These are phyloP conservation scores for Tetragonula clypearis DNA, from an alignment of 1,140 invertebrate species.

Conservation along the genomic window DNA sequence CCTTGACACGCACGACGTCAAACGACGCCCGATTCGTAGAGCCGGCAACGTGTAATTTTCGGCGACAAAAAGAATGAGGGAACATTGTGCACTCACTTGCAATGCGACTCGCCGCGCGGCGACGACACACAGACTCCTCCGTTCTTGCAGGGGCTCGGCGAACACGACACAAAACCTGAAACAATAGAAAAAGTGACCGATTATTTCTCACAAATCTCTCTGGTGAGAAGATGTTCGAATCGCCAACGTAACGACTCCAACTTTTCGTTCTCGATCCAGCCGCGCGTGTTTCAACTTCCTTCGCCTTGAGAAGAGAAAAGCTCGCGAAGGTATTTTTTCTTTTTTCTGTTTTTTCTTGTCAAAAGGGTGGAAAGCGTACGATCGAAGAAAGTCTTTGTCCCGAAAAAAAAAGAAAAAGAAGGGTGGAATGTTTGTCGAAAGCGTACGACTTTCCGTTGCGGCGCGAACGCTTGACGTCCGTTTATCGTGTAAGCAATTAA, in stretches of 20 bases:
- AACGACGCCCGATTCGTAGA: constrained; percentile 6
- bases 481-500: constrained; percentile 66
- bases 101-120: constrained; percentile 87
- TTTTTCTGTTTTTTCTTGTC: too few relatives aligned
- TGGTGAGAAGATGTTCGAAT: too few relatives aligned
- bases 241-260: too few relatives aligned
- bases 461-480: constrained; percentile 1
- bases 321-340: too few relatives aligned
- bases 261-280: too few relatives aligned
- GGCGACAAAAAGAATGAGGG: constrained; percentile 23
- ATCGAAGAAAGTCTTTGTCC: too few relatives aligned
- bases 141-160: constrained; percentile 93
- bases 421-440: constrained; percentile 2
- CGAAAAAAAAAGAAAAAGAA: too few relatives aligned
- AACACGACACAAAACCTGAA: constrained; percentile 93
- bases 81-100: constrained; percentile 89
- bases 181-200: constrained; percentile 59
- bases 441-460: constrained; percentile 5
- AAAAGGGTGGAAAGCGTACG: too few relatives aligned
- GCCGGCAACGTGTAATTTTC: constrained; percentile 34
- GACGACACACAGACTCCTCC: constrained; percentile 88
- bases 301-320: too few relatives aligned
- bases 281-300: too few relatives aligned
- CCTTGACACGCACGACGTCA: constrained; percentile 29
- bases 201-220: background rate